Percentiles rank a stretch among this genome's conserved stretches.
Conservation (phyloP, 2,888 invertebrate species). For the Mongoloraphidia duomilia region DNA sequence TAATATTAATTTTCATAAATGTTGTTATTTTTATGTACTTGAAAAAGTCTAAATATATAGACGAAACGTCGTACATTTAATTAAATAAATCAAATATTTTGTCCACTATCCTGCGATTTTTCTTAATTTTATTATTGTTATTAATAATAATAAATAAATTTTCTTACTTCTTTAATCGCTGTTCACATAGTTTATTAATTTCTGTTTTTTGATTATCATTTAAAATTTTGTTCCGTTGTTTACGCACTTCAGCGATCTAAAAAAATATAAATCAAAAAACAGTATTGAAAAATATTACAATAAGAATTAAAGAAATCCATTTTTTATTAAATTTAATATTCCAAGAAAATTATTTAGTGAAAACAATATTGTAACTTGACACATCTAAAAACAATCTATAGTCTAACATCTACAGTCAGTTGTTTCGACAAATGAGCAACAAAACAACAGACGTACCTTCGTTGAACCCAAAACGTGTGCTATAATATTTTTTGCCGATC, state of each 20-base stretch:
- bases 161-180: conserved; percentile 23
- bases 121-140: no score
- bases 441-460: conserved; percentile 27
- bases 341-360: background rate
- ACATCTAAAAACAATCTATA: no score
- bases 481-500: conserved; percentile 40
- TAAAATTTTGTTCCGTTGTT: conserved; percentile 13
- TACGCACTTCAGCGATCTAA: conserved; percentile 8
- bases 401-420: no score
- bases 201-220: conserved; percentile 23
- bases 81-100: no score
- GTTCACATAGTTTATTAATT: conserved; percentile 29
- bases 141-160: background rate
- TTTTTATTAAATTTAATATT: background rate
- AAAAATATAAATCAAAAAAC: background rate
- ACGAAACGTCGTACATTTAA: no score
- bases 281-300: no score
- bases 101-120: no score
- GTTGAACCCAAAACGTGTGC: conserved; percentile 36
- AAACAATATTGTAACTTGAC: background rate
- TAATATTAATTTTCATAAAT: no score
- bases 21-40: no score
- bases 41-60: no score
- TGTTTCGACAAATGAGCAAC: no score
- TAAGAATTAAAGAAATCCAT: background rate